A percentile compares a stretch with the other conserved stretches of the same genome.
These are phyloP conservation scores for Dolomedes plantarius DNA, from an alignment of 2,888 invertebrate species.

Conservation along the genomic window DNA sequence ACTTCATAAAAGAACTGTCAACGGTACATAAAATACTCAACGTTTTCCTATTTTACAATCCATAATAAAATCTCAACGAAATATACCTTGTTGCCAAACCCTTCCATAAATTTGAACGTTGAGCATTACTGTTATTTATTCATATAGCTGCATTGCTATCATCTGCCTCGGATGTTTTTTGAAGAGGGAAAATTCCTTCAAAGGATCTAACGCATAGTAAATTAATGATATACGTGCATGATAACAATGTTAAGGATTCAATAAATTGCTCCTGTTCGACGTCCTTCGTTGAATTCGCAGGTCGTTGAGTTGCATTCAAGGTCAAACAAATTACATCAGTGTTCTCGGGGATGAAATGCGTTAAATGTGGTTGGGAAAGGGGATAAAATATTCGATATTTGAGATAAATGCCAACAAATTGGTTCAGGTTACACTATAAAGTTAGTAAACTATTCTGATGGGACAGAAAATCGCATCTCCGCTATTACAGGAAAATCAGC, in stretches of 20 bases:
- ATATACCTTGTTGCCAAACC: no score
- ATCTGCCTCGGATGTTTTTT: not conserved
- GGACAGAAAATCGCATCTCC: no score
- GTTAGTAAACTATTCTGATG: not conserved
- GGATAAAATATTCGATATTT: not conserved
- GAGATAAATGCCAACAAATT: not conserved
- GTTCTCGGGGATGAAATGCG: not conserved
- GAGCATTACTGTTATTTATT: no score
- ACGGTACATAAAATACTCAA: no score
- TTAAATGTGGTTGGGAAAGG: not conserved
- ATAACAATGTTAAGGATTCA: slow-evolving; percentile 35
- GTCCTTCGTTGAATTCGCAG: slow-evolving; percentile 28
- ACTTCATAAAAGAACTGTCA: no score
- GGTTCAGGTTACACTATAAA: not conserved
- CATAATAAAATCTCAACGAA: no score
- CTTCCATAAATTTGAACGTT: no score
- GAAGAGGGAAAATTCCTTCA: not conserved
- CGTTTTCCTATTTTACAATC: no score
- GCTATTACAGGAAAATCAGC: no score
- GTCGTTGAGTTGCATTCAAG: slow-evolving; percentile 44
- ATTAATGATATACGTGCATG: slow-evolving; percentile 32
- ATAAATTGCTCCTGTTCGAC: slow-evolving; percentile 29
- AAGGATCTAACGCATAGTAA: not conserved
- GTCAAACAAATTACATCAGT: slow-evolving; percentile 37
- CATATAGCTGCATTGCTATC: no score